Evolutionary conservation across 2,113 vertebrate species (phyloP).

Genomic region (Empidonax alnorum): DNA sequence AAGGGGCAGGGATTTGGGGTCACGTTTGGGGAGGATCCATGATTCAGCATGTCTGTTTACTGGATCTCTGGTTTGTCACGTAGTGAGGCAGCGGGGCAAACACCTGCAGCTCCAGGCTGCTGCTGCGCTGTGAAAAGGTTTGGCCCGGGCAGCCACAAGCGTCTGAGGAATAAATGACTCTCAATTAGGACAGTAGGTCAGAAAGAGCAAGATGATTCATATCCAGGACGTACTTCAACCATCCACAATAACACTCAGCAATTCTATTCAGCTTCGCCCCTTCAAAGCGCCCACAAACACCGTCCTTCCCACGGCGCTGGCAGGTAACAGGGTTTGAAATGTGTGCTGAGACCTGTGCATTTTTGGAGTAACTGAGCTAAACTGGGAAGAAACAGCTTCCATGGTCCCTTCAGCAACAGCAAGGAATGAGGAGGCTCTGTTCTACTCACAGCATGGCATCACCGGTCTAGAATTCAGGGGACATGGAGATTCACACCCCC

Average conservation of each 20-base stretch:
- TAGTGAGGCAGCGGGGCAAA: neutral
- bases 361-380: neutral
- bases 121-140: neutral
- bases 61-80: neutral
- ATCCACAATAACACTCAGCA: neutral
- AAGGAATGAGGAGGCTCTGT: neutral
- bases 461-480: neutral
- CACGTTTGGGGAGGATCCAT: slow-evolving; percentile 26
- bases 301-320: neutral
- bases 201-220: slow-evolving; percentile 64
- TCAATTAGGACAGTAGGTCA: slow-evolving; percentile 69
- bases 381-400: neutral
- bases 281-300: neutral
- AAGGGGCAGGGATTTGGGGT: slow-evolving; percentile 5
- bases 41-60: slow-evolving; percentile 33
- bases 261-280: neutral
- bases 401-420: neutral
- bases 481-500: neutral
- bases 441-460: neutral
- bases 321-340: neutral
- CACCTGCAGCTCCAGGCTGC: slow-evolving; percentile 18
- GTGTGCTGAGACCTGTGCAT: neutral
- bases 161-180: slow-evolving; percentile 37
- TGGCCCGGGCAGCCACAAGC: neutral
- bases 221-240: slow-evolving; percentile 14